Evolutionary conservation across 2,888 invertebrate species (phyloP), one percentile per base, ranked within the genome.

Genomic region (Clanis bilineata): DNA sequence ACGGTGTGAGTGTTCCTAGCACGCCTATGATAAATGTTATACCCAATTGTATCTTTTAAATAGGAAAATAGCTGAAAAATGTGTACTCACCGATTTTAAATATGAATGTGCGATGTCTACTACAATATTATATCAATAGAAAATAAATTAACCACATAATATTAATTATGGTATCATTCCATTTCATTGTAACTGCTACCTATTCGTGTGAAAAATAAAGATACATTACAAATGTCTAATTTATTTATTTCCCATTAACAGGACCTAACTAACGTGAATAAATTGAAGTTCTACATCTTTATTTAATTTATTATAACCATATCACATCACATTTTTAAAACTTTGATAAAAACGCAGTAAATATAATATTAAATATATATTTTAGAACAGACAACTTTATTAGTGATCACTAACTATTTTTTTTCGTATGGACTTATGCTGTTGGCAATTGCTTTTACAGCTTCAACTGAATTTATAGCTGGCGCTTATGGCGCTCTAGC

Each of bases 151-250:
- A 45, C 59, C 58, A 60, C 58, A 63, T 68, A 54, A 64, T 62
- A 64, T 64, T 59, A 61, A 68, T 62, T 59, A 63, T 63, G 59
- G 64, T 69, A 64, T 69, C 64, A 73, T 71, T 73, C 64, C 68
- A 61, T 59, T 64, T 47, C 66, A 68, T 59, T 68, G 66, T 66
- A 62, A 70, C 63, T 68, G 62, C 63, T 59, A 57, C 43, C 41
- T 57, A 32, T 56, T 59, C 38, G 56, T 59, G 59, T 59, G 56
- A 36, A 44, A 38, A 59, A 59, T 59, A 59, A 59, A 59, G 39
- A 18, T 43, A 59, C 41, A 22, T 25, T 58, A 36, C 38, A 58
- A 58, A n/a, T 38, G 47, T 38, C 41, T 38, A 23, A 51, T 58
- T 58, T 41, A 51, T 58, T 22, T 58, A 51, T n/a, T 39, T n/a